Base-by-base conservation (phyloP, 2,888 invertebrate genomes). In the Rugalucina vietnamica region DNA sequence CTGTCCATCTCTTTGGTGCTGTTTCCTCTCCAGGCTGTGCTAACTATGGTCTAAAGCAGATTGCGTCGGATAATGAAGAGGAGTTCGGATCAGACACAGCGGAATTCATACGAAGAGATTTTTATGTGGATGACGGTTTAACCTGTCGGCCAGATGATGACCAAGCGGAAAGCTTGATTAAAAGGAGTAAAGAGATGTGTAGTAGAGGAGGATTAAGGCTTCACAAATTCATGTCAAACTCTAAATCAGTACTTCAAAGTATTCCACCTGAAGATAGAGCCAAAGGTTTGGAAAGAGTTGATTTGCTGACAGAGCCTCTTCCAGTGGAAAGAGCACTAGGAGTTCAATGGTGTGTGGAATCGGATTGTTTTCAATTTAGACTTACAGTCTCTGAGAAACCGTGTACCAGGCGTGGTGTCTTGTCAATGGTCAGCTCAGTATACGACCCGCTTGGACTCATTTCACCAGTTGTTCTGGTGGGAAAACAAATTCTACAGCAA, bases 401-500 rank as follows among this genome's bases (percentile, higher is more conserved):
- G 21, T n/a, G 83, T 2, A 85, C 86, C 12, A 83, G 88, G 43
- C 69, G 88, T 37, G 88, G 85, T 5, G 72, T 90, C 12, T 50
- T 91, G 12, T 86, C 90, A 2, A 84, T 87, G 10, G 77, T 90
- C 8, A 70, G 78, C 39, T 85, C 84, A 1, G 65, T 91, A 2
- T 89, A 89, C 74, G 91, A 91, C 77, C 89, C 90, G 0, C 79
- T 91, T 49, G 90, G 88, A 4, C 75, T 91, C 27, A 79, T 91
- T 32, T 71, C 90, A 2, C 91, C 90, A 27, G 79, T 89, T 37
- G 32, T 86, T 12, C 80, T 90, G 12, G 49, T 76, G 12, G 86
- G 87, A 3, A 90, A 89, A 50, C 80, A 86, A 49, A 84, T 90
- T 12, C 50, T 91, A n/a, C 91, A 90, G 69, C 39, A 85, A 39